These are phyloP conservation scores for Melanerpes aurifrons DNA, from an alignment of 2,113 vertebrate species.

Conservation along the genomic window DNA sequence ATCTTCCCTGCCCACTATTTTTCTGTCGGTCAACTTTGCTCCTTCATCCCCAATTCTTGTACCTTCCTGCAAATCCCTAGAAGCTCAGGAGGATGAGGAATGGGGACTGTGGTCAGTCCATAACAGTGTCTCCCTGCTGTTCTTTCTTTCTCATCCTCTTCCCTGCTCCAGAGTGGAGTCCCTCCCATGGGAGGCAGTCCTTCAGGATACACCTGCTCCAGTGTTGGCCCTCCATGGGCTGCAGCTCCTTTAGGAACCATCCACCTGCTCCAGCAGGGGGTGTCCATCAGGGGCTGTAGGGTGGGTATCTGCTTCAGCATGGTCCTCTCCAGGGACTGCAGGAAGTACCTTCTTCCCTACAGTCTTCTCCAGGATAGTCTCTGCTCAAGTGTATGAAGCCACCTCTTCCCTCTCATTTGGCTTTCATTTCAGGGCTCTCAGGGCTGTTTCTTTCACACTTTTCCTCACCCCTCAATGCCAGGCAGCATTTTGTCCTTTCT, in stretches of 20 bases:
- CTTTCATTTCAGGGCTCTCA: neutral
- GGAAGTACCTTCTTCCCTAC: too few relatives aligned
- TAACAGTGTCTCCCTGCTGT: neutral
- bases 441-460: neutral
- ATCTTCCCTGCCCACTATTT: neutral
- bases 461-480: neutral
- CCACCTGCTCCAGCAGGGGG: fast-evolving
- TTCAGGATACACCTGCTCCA: neutral
- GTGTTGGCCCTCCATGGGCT: neutral
- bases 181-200: neutral
- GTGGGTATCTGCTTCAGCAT: neutral
- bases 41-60: neutral
- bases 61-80: neutral
- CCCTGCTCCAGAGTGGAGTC: neutral
- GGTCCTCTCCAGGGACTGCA: neutral
- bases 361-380: neutral
- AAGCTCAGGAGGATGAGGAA: neutral
- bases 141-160: neutral
- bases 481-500: neutral
- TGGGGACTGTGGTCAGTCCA: too few relatives aligned
- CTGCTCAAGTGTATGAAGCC: neutral
- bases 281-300: neutral
- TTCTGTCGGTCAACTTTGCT: neutral
- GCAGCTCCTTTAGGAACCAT: neutral
- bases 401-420: neutral